A percentile compares a stretch with the other conserved stretches of the same genome.
Conservation (phyloP, 1,140 invertebrate genomes). For the Belonocnema kinseyi region DNA sequence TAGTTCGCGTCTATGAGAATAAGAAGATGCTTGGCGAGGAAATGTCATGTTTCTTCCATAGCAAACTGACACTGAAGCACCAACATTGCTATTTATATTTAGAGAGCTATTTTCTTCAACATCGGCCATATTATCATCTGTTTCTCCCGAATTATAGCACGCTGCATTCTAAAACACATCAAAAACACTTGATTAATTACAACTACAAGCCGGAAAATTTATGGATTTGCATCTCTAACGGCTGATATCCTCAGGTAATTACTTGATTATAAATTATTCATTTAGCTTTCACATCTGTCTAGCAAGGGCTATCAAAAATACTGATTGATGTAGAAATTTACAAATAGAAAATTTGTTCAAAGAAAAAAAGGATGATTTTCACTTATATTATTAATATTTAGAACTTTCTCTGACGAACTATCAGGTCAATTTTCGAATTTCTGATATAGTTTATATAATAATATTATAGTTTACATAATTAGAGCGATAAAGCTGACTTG, state of each 20-base stretch:
- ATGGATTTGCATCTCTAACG: constrained; percentile 39
- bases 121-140: constrained; percentile 68
- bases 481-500: neutral
- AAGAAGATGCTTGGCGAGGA: constrained; percentile 75
- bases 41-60: constrained; percentile 79
- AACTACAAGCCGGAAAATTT: constrained; percentile 36
- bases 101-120: constrained; percentile 66
- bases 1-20: constrained; percentile 75
- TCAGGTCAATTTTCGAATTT: neutral
- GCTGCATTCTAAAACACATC: constrained; percentile 71
- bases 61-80: constrained; percentile 69
- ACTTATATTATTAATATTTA: neutral
- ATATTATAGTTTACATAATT: neutral
- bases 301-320: neutral
- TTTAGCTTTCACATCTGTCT: constrained; percentile 39
- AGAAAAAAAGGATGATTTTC: neutral
- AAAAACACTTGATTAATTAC: constrained; percentile 43
- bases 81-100: constrained; percentile 50
- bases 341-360: neutral
- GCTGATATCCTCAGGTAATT: constrained; percentile 45
- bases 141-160: constrained; percentile 72
- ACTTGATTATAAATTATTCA: constrained; percentile 34
- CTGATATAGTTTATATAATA: neutral
- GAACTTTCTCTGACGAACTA: no score
- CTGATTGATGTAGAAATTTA: neutral